Base-by-base conservation (phyloP, 2,113 vertebrate genomes). In the Coryphaenoides rupestris region DNA sequence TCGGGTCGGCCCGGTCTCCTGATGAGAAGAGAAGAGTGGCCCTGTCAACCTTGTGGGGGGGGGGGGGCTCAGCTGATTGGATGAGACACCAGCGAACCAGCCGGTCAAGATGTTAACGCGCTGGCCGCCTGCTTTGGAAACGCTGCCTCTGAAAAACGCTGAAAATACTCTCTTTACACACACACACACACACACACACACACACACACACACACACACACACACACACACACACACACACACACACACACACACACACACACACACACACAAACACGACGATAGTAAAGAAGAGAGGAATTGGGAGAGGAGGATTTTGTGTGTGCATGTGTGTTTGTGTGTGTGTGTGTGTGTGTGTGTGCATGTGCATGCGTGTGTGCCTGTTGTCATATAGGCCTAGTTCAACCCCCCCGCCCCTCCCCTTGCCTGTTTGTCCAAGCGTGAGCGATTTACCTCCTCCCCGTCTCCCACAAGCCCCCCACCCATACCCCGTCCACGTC, bases 391-490 rank as follows among this genome's bases (percentile, higher is more conserved):
- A 58, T 59, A 70, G 62, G 56, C 5, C 13, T 50, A 66, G 77
- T 71, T 92, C 90, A 92, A 90, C 88, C 92, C 85, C 89, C 90
- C 85, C 90, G 92, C 90, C 88, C 92, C 85, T 89, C 90, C 85
- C 89, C 90, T 92, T 91, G 92, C 89, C 72, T 89, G 90, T 91
- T 90, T 92, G 87, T 87, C 87, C 77, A 84, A 94, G 93, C 69
- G 21, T 46, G 60, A 83, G 79, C 74, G 65, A 78, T 84, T 85
- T 84, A 74, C 77, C 78, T 78, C 84, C 14, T 10, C 19, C 68
- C 77, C 90, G 89, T 87, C 91, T 90, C 92, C 92, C 90, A 90
- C n/a, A 75, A 87, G 87, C 85, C 90, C 78, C 88, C 83, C 92
- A 91, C 90, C 92, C 83, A 66, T 76, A 9, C 57, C 62, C 63